Conservation (phyloP, 2,113 vertebrate genomes). For the Salvelinus alpinus region DNA sequence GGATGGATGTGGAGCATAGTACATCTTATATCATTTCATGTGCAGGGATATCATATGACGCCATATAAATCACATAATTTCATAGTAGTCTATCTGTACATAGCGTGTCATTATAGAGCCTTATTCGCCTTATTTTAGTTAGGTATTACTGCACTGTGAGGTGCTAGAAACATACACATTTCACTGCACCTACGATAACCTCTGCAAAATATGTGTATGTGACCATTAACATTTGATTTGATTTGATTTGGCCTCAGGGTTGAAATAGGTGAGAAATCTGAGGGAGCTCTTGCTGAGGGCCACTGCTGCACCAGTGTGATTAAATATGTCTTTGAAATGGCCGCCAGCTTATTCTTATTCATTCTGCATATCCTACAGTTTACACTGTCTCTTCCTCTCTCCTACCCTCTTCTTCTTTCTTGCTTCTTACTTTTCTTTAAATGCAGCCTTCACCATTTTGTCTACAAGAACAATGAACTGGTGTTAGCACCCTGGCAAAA, state of each 20-base stretch:
- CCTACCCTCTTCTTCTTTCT: background rate
- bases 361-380: slow-evolving; percentile 12
- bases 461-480: slow-evolving; percentile 50
- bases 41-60: slow-evolving; percentile 34
- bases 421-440: background rate
- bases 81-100: slow-evolving; percentile 47
- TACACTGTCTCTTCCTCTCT: slow-evolving; percentile 7
- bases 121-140: background rate
- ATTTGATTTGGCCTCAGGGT: slow-evolving; percentile 21
- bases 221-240: no score
- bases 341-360: slow-evolving; percentile 38
- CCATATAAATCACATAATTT: slow-evolving; percentile 47
- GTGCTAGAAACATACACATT: no score
- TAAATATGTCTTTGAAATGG: slow-evolving; percentile 49
- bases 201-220: no score
- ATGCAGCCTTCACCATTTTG: slow-evolving; percentile 34
- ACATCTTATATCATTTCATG: slow-evolving; percentile 19
- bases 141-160: no score
- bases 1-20: slow-evolving; percentile 10
- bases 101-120: slow-evolving; percentile 31
- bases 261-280: slow-evolving; percentile 17
- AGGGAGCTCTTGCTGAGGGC: slow-evolving; percentile 25
- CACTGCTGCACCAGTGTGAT: slow-evolving; percentile 26
- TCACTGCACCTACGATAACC: no score
- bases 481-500: slow-evolving; percentile 44